phyloP scores from a whole-genome alignment of 2,113 vertebrate genomes.

The Prunella himalayana region DNA sequence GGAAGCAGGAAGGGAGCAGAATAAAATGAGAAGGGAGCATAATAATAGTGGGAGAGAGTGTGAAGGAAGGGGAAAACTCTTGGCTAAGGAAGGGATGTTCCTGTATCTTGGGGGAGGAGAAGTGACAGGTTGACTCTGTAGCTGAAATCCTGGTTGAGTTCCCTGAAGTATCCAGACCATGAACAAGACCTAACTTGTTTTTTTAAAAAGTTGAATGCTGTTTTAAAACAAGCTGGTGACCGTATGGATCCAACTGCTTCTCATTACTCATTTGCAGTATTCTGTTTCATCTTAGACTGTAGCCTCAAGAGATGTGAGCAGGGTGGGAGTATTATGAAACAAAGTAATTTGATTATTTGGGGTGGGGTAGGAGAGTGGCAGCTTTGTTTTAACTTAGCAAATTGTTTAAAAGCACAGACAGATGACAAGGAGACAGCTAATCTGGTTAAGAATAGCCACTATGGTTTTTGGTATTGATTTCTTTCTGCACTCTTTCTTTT shows the following conservation, averaged over 20 bases:
- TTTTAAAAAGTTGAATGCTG: not conserved
- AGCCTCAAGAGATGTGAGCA: not conserved
- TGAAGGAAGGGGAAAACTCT: not conserved
- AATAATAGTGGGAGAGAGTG: not conserved
- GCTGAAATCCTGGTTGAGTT: not conserved
- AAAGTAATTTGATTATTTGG: constrained; percentile 44
- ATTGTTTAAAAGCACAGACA: constrained; percentile 48
- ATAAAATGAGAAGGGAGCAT: not conserved
- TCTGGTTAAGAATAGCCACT: constrained; percentile 1
- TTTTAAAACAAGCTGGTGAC: not conserved
- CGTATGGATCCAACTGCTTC: not conserved
- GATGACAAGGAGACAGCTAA: constrained; percentile 31
- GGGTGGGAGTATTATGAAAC: constrained; percentile 38
- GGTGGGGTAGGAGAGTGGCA: not conserved
- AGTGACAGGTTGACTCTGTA: not conserved
- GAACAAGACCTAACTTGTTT: not conserved
- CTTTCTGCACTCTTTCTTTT: not conserved
- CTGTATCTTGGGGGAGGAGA: not conserved
- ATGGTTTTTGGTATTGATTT: constrained; percentile 17
- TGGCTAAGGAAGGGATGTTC: not conserved
- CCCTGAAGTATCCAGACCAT: not conserved
- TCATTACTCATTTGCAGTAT: not conserved
- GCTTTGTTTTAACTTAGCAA: constrained; percentile 43
- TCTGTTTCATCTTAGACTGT: not conserved
- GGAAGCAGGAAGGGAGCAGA: not conserved